Evolutionary conservation across 2,113 vertebrate species (phyloP), one percentile per base, ranked within the genome.

Genomic region (Anthoscopus minutus): DNA sequence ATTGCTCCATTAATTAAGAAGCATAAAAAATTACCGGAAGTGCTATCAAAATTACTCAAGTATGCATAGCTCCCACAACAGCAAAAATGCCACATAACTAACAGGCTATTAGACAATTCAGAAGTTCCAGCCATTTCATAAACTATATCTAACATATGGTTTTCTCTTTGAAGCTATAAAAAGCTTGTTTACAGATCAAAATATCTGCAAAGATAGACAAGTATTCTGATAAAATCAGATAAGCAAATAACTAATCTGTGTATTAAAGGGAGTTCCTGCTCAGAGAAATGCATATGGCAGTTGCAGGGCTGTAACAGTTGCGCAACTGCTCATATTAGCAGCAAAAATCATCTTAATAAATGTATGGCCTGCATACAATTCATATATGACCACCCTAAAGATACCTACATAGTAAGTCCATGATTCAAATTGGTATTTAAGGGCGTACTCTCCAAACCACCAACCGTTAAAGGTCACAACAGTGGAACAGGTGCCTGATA

Each of bases 121-220:
- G 40, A 83, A 95, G 60, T 58, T 42, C 37, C 24, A 92, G 50
- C 17, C 22, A 33, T 65, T 81, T 82, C 24, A 33, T 23, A 53
- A 4, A 22, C 9, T 66, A 18, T 1, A 1, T 37, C 45, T 77
- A 72, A 58, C 8, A 76, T 6, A 45, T 0, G 4, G 7, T 14
- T 65, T 88, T 61, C 27, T 70, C 23, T 25, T 37, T 12, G 25
- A 94, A 69, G 24, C 31, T 47, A 73, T 20, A 19, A 57, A 87
- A 71, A 73, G 4, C 28, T 53, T 86, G 13, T 14, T 81, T n/a
- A 65, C 20, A n/a, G 10, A 56, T 18, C 30, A 20, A 80, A 47
- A 61, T 22, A 22, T 5, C 7, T 15, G 76, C 40, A 40, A 69
- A 67, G 30, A 15, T 6, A 88, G 27, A 23, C 13, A 48, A 10